Evolutionary conservation across 1,140 invertebrate genomes (phyloP).

Genomic region (Leptinotarsa lineolata): DNA sequence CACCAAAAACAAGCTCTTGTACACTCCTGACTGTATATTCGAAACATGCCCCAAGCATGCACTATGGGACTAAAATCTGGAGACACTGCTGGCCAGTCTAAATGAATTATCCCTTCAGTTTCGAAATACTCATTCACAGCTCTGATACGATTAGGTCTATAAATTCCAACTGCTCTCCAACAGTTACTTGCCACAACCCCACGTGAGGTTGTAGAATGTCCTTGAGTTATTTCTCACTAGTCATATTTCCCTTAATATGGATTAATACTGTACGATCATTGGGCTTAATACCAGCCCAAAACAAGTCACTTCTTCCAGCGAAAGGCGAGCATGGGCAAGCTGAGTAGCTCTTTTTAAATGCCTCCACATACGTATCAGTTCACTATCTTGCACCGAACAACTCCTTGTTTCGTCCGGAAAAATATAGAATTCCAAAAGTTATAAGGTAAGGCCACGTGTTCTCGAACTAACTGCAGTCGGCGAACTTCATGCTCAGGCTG

Average conservation of each 20-base stretch:
- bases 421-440: neutral
- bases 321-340: neutral
- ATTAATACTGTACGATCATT: neutral
- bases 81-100: neutral
- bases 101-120: neutral
- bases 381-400: neutral
- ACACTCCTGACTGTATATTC: neutral
- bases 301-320: neutral
- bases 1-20: neutral
- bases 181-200: neutral
- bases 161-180: neutral
- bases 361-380: neutral
- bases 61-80: neutral
- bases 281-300: neutral
- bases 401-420: neutral
- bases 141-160: neutral
- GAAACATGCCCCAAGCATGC: neutral
- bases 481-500: neutral
- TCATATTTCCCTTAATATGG: neutral
- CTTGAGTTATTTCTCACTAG: neutral
- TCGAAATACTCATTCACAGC: neutral
- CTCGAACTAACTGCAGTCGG: neutral
- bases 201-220: neutral
- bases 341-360: neutral
- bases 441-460: neutral